Percentiles rank a stretch among this genome's conserved stretches.
Evolutionary conservation across 2,113 vertebrate genomes (phyloP).

Genomic region (Cariama cristata): DNA sequence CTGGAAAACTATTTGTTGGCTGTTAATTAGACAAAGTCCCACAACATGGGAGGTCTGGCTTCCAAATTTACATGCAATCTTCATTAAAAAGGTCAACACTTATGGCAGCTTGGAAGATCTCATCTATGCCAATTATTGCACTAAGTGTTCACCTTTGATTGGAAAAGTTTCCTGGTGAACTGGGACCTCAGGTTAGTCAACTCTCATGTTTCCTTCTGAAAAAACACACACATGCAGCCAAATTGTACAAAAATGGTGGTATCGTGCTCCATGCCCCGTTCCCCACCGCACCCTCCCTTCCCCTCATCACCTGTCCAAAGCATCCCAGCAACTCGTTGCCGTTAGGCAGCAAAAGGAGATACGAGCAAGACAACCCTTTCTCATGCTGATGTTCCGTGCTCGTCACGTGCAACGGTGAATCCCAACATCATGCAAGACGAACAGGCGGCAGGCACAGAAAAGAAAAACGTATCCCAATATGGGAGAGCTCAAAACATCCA

Average conservation of each 20-base stretch:
- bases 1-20: rapidly evolving
- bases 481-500: slow-evolving; percentile 50
- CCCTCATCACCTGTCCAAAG: neutral
- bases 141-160: rapidly evolving
- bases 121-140: neutral
- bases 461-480: neutral
- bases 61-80: neutral
- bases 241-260: rapidly evolving
- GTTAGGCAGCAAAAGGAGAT: neutral
- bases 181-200: neutral
- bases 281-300: neutral
- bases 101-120: neutral
- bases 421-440: neutral
- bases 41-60: neutral
- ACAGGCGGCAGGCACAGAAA: neutral
- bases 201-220: neutral
- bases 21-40: neutral
- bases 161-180: neutral
- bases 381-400: neutral
- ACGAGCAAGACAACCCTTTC: neutral
- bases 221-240: rapidly evolving
- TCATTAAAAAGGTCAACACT: neutral
- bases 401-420: rapidly evolving
- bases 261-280: neutral
- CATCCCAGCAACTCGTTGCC: neutral